Evolutionary conservation across 2,113 vertebrate species (phyloP).

Genomic region (Bostrychus sinensis): DNA sequence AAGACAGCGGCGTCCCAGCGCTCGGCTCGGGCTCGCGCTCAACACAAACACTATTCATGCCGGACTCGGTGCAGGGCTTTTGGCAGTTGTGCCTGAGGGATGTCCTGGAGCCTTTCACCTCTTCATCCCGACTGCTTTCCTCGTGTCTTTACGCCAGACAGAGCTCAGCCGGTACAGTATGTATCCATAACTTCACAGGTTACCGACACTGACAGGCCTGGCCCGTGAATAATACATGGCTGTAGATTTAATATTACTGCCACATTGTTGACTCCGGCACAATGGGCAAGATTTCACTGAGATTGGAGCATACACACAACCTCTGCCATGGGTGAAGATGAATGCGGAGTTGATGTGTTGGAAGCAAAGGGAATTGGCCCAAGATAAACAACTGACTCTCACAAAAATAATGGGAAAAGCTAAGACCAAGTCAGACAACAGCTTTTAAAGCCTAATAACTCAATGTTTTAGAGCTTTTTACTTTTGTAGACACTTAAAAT

Average conservation of each 20-base stretch:
- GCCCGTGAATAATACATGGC: neutral
- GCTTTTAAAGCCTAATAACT: too few species aligned
- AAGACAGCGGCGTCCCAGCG: neutral
- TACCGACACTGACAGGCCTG: neutral
- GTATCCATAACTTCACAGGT: neutral
- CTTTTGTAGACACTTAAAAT: too few species aligned
- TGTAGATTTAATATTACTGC: neutral
- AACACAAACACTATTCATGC: slow-evolving; percentile 6
- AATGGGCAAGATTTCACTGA: neutral
- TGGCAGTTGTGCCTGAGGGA: neutral
- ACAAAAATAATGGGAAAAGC: too few species aligned
- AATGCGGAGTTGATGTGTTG: too few species aligned
- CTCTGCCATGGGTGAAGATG: too few species aligned
- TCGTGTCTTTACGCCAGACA: neutral
- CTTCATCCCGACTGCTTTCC: neutral
- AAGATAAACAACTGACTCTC: too few species aligned
- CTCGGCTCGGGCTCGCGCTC: neutral
- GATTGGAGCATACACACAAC: neutral
- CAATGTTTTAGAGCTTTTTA: too few species aligned
- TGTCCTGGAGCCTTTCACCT: slow-evolving; percentile 6
- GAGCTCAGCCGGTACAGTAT: neutral
- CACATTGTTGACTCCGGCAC: neutral
- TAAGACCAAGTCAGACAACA: too few species aligned
- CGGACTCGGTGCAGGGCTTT: neutral
- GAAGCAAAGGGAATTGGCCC: too few species aligned